phyloP scores from a whole-genome alignment of 2,113 vertebrate species.

The Genyomyrus donnyi region DNA sequence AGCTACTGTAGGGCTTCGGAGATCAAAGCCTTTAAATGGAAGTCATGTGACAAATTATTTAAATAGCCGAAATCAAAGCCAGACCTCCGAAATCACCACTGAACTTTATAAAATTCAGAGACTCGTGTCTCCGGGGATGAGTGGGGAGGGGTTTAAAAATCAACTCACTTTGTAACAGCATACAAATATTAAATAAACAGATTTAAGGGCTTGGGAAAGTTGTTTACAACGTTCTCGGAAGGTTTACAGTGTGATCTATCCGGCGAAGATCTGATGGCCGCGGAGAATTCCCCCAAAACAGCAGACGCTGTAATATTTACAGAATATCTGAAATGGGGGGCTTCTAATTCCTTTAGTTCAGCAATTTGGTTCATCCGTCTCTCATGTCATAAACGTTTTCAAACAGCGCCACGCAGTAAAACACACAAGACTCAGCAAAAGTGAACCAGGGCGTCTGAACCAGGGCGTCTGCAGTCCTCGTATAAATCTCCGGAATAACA shows the following conservation, averaged over 20 bases:
- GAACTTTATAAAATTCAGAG: background rate
- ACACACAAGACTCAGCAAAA: background rate
- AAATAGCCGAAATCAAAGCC: background rate
- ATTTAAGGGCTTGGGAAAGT: background rate
- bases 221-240: background rate
- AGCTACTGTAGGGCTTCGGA: background rate
- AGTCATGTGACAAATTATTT: slow-evolving; percentile 3
- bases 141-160: background rate
- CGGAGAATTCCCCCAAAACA: background rate
- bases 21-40: slow-evolving; percentile 1
- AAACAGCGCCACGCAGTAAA: background rate
- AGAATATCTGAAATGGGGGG: background rate
- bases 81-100: background rate
- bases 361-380: background rate
- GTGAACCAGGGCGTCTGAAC: background rate
- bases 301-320: background rate
- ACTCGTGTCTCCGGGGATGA: background rate
- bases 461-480: background rate
- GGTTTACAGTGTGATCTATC: background rate
- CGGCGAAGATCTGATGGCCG: background rate
- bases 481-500: background rate
- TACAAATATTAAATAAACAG: slow-evolving; percentile 8
- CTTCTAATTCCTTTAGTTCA: background rate
- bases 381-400: background rate
- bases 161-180: background rate